Evolutionary conservation across 2,797 vertebrate species (phyloP), one percentile per base, ranked within the genome.

Genomic region (Labroides dimidiatus): DNA sequence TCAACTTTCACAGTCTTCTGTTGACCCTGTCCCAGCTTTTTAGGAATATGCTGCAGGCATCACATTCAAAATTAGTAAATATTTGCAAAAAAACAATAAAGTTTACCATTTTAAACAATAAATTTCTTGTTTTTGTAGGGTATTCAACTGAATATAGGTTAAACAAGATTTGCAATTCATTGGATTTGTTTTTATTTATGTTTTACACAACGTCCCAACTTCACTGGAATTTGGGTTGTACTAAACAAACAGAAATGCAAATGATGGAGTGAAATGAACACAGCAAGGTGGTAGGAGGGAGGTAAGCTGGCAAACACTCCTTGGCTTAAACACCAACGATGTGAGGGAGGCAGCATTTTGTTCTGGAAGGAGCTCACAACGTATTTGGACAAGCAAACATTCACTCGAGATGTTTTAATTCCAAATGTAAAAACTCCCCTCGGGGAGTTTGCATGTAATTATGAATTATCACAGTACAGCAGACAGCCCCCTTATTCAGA

Each of bases 401-500:
- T 81, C 64, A 64, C 58, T 75, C 59, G 74, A 81, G 79, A 87
- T 87, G 84, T 77, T 89, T 88, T 80, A 50, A 84, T 88, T 84
- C 85, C 79, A 75, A 76, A 84, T 55, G 72, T 80, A 83, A 81
- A 81, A 77, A 84, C 64, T 64, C 16, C 54, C 87, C 78, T 64
- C 6, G 8, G 81, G 87, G 88, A 83, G 67, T 76, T 77, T 87
- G 87, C 86, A 90, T 90, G 70, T 89, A 84, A 91, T 91, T 91
- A 90, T 73, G 72, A 87, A 89, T 90, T 84, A 90, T 90, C 87
- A 78, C 57, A 60, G 79, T 52, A 55, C 37, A 65, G 65, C 88
- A 91, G 84, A 84, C 81, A 64, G 63, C 30, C 52, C 27, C 14
- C 62, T 50, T 74, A 61, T 66, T 69, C 67, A 64, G 13, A 23